These are phyloP conservation scores for Hoplostethus mediterraneus DNA, from an alignment of 2,797 vertebrate genomes.

Conservation along the genomic window DNA sequence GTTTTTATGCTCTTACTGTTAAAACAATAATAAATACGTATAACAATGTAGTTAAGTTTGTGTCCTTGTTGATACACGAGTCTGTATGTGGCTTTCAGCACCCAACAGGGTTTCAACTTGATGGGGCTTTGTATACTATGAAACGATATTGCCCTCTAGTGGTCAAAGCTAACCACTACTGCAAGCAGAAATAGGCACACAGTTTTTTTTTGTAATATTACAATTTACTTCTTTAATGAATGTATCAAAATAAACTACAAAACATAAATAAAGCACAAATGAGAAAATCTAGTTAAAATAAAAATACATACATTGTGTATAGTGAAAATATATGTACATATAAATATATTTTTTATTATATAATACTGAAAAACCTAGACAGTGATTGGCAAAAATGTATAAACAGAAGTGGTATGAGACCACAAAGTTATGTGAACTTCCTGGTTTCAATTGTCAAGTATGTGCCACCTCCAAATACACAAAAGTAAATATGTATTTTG, in stretches of 20 bases:
- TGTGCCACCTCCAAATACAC: no score
- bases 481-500: no score
- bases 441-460: no score
- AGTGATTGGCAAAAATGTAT: no score
- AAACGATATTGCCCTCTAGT: slow-evolving; percentile 19
- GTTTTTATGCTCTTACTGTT: no score
- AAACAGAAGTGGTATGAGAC: no score
- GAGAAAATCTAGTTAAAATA: background rate
- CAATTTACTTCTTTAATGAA: background rate
- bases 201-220: no score
- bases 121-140: background rate
- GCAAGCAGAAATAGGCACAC: background rate
- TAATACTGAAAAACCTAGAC: no score
- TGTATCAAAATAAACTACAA: background rate
- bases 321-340: background rate
- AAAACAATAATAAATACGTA: no score
- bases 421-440: no score
- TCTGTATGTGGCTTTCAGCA: background rate
- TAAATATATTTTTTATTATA: no score
- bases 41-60: no score
- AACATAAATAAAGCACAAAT: background rate
- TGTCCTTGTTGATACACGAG: background rate
- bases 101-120: background rate
- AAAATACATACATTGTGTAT: background rate
- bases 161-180: background rate